Evolutionary conservation across 30 jellyfish, hydroid and myxozoan species (phyloP).

Genomic region (Morbakka virulenta): DNA sequence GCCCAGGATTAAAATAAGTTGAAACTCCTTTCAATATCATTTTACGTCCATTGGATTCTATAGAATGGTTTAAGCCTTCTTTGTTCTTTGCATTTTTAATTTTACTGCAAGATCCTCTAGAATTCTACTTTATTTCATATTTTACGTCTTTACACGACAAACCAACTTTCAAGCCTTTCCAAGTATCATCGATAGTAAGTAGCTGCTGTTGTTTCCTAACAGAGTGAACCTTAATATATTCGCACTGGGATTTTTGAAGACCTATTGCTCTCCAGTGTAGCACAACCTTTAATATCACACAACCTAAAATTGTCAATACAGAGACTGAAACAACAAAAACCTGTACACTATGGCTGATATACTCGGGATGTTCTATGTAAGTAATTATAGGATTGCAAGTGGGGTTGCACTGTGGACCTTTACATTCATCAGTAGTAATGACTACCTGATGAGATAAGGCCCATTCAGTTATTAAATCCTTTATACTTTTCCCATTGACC

Average conservation of each 20-base stretch:
- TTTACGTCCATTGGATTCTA: constrained; percentile 13
- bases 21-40: constrained; percentile 49
- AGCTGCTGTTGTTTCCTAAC: neutral
- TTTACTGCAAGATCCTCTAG: too few relatives aligned
- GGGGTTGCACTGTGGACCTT: constrained; percentile 81
- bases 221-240: neutral
- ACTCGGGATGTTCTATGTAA: neutral
- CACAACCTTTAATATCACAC: neutral
- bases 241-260: neutral
- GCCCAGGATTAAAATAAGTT: constrained; percentile 94
- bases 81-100: too few relatives aligned
- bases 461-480: neutral
- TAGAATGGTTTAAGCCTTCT: too few relatives aligned
- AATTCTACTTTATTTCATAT: neutral
- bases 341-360: neutral
- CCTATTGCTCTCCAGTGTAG: neutral
- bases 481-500: constrained; percentile 48
- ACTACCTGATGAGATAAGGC: neutral
- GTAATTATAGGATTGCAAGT: constrained; percentile 54
- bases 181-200: neutral
- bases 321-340: neutral
- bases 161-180: constrained; percentile 20
- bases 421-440: constrained; percentile 32
- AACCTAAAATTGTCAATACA: neutral
- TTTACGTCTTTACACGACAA: constrained; percentile 52